phyloP scores from a whole-genome alignment of 92 coral and sea anemone genomes.

The Phymanthus crucifer region DNA sequence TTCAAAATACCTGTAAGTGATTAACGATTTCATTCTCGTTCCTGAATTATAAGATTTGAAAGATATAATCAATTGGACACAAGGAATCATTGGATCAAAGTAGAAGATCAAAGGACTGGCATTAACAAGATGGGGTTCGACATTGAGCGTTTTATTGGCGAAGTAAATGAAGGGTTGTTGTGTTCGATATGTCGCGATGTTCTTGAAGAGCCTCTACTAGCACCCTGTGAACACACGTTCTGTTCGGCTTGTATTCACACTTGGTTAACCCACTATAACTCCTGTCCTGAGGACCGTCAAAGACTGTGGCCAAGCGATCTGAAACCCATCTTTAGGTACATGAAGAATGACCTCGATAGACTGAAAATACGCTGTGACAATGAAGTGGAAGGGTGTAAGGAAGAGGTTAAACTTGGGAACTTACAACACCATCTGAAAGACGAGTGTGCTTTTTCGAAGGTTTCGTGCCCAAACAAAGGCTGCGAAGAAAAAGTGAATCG shows the following conservation, averaged over 20 bases:
- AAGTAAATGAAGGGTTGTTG: slow-evolving; percentile 79
- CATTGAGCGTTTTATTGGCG: slow-evolving; percentile 78
- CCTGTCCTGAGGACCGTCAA: slow-evolving; percentile 87
- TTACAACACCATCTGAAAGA: slow-evolving; percentile 74
- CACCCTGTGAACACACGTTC: slow-evolving; percentile 89
- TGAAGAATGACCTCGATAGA: slow-evolving; percentile 80
- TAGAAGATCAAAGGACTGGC: slow-evolving; percentile 2
- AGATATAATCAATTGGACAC: not conserved
- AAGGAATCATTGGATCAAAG: not conserved
- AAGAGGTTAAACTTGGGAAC: slow-evolving; percentile 65
- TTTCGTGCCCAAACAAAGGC: slow-evolving; percentile 69
- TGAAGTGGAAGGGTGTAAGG: slow-evolving; percentile 72
- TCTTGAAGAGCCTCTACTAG: slow-evolving; percentile 83
- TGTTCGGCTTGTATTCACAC: slow-evolving; percentile 76
- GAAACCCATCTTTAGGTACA: slow-evolving; percentile 81
- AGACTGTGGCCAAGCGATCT: slow-evolving; percentile 88
- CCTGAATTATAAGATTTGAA: not conserved
- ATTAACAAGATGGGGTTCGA: slow-evolving; percentile 70
- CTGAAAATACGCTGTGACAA: slow-evolving; percentile 81
- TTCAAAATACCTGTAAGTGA: not conserved
- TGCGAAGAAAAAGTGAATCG: slow-evolving; percentile 69
- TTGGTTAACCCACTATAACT: slow-evolving; percentile 83
- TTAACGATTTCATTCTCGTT: not conserved
- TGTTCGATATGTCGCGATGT: slow-evolving; percentile 87
- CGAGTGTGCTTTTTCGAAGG: slow-evolving; percentile 74